Evolutionary conservation across 1,140 invertebrate genomes (phyloP).

Genomic region (Scaptomyza graminum): DNA sequence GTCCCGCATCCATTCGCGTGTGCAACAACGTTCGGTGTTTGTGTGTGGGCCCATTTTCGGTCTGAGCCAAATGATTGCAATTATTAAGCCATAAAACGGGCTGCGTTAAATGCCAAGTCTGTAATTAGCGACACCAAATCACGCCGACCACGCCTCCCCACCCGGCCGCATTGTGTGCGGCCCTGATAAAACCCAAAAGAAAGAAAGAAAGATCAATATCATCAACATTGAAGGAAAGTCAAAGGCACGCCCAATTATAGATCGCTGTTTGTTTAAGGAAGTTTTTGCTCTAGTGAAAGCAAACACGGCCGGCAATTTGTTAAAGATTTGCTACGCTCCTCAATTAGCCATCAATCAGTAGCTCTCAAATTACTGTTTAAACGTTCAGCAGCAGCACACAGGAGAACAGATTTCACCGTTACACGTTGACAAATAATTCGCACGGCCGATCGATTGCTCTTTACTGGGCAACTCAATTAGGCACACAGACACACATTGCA

Average conservation of each 20-base stretch:
- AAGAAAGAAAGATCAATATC: slow-evolving; percentile 36
- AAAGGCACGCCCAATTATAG: slow-evolving; percentile 37
- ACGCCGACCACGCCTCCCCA: slow-evolving; percentile 51
- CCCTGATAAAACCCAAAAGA: slow-evolving; percentile 16
- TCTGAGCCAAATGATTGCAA: slow-evolving; percentile 66
- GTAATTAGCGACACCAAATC: slow-evolving; percentile 83
- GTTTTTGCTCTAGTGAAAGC: slow-evolving; percentile 47
- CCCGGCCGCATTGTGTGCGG: slow-evolving; percentile 58
- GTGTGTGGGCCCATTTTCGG: slow-evolving; percentile 40
- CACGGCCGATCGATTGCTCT: slow-evolving; percentile 64
- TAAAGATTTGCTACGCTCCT: slow-evolving; percentile 71
- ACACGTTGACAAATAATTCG: slow-evolving; percentile 77
- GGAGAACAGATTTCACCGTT: slow-evolving; percentile 63
- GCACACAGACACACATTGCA: slow-evolving; percentile 52
- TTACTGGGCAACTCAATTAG: slow-evolving; percentile 74
- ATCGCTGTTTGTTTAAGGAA: slow-evolving; percentile 67
- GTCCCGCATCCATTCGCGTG: slow-evolving; percentile 25
- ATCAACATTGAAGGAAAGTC: slow-evolving; percentile 12
- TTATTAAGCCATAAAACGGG: slow-evolving; percentile 79
- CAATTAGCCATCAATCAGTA: slow-evolving; percentile 62
- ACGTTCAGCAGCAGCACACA: neutral
- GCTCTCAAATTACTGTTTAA: slow-evolving; percentile 64
- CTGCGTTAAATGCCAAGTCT: slow-evolving; percentile 66
- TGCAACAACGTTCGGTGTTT: slow-evolving; percentile 18
- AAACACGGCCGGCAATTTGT: slow-evolving; percentile 62